These are phyloP conservation scores for Altica lythri DNA, from an alignment of 2,888 invertebrate species.

Conservation along the genomic window DNA sequence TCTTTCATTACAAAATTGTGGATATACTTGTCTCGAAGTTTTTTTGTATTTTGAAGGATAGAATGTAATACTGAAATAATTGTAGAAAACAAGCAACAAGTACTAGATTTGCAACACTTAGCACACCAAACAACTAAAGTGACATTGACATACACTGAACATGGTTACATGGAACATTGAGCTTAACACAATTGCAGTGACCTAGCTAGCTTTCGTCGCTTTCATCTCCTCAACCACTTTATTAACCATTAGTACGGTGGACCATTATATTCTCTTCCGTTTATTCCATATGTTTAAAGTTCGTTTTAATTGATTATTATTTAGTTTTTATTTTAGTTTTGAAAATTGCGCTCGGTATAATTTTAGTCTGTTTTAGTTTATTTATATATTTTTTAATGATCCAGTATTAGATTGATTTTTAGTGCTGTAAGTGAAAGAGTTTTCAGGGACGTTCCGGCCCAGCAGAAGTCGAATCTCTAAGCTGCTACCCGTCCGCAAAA, in stretches of 20 bases:
- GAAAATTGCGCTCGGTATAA: slow-evolving; percentile 5
- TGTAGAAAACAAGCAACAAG: neutral
- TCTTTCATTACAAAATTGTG: no score
- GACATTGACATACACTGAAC: slow-evolving; percentile 41
- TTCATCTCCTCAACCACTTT: slow-evolving; percentile 38
- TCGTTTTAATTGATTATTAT: slow-evolving; percentile 22
- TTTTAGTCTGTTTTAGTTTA: slow-evolving; percentile 6
- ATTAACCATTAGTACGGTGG: slow-evolving; percentile 10
- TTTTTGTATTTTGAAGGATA: no score
- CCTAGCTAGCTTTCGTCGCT: slow-evolving; percentile 48
- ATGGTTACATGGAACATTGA: slow-evolving; percentile 31
- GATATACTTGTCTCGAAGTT: no score
- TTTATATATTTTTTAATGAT: slow-evolving; percentile 17
- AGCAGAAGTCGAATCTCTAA: slow-evolving; percentile 55
- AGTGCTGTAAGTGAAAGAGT: slow-evolving; percentile 57
- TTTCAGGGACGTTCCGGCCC: slow-evolving; percentile 57
- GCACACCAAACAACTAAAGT: slow-evolving; percentile 46
- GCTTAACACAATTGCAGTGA: slow-evolving; percentile 47
- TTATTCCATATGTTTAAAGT: slow-evolving; percentile 17
- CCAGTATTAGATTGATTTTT: slow-evolving; percentile 32
- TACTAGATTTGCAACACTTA: slow-evolving; percentile 32
- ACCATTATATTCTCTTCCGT: slow-evolving; percentile 17
- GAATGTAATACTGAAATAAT: no score
- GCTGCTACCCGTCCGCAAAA: slow-evolving; percentile 52
- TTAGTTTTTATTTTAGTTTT: slow-evolving; percentile 24